Evolutionary conservation across 2,113 vertebrate genomes (phyloP).

Genomic region (Raphicerus campestris): DNA sequence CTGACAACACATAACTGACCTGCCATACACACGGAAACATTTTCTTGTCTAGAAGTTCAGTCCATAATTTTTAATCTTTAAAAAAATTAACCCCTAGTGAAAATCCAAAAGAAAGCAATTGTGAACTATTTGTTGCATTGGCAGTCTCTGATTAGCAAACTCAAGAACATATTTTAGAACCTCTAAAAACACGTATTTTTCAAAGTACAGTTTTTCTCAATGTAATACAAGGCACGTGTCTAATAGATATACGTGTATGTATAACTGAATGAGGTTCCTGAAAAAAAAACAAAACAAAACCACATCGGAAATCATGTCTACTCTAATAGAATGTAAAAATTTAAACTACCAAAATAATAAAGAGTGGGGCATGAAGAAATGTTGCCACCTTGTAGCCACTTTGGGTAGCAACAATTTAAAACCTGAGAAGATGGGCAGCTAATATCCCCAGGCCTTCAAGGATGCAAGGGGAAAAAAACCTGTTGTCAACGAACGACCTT

Average conservation of each 20-base stretch:
- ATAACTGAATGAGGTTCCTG: not conserved
- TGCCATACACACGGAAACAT: not conserved
- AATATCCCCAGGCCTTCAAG: too few species aligned
- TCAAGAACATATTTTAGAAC: not conserved
- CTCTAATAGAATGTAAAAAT: not conserved
- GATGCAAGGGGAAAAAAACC: too few species aligned
- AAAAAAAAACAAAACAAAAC: too few species aligned
- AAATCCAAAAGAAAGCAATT: not conserved
- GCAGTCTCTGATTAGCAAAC: not conserved
- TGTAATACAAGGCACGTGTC: not conserved
- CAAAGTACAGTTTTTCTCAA: not conserved
- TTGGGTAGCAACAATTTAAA: not conserved
- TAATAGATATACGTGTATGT: not conserved
- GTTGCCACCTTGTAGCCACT: not conserved
- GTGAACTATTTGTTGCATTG: not conserved
- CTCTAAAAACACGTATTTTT: not conserved
- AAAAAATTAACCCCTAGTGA: not conserved
- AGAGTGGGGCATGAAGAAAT: not conserved
- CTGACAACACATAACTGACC: not conserved
- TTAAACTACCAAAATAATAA: not conserved
- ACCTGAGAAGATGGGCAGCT: fast-evolving
- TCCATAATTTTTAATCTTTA: too few species aligned
- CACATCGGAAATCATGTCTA: not conserved
- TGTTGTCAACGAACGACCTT: too few species aligned
- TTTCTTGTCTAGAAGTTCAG: not conserved